Evolutionary conservation across 2,797 vertebrate species (phyloP).

Genomic region (Xiphophorus birchmanni): DNA sequence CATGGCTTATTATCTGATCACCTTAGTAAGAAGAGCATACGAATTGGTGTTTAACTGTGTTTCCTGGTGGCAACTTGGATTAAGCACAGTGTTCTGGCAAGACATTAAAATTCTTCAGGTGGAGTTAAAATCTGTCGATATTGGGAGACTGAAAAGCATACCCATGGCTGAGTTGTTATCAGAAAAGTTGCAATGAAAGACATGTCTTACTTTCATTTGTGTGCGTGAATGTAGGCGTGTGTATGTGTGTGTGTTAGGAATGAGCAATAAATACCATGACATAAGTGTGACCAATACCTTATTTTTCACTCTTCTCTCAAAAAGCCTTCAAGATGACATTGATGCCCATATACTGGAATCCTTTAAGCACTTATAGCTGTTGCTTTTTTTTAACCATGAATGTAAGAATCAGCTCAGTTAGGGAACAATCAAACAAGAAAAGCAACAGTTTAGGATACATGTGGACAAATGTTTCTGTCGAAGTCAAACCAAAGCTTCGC

Average conservation of each 20-base stretch:
- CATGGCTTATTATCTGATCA: conserved; percentile 53
- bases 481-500: conserved; percentile 79
- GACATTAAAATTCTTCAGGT: conserved; percentile 42
- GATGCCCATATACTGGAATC: conserved; percentile 26
- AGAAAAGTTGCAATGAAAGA: conserved; percentile 49
- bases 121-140: conserved; percentile 31
- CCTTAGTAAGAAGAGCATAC: conserved; percentile 34
- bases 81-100: conserved; percentile 54
- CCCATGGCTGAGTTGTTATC: conserved; percentile 42
- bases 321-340: conserved; percentile 51
- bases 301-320: conserved; percentile 43
- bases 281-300: conserved; percentile 61
- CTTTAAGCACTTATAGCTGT: conserved; percentile 49
- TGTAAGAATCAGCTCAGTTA: conserved; percentile 76
- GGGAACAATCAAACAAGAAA: conserved; percentile 63
- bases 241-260: conserved; percentile 75
- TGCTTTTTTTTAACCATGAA: conserved; percentile 68
- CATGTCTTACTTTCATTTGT: conserved; percentile 48
- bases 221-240: conserved; percentile 38
- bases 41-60: conserved; percentile 14
- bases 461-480: conserved; percentile 39
- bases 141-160: conserved; percentile 29
- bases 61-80: conserved; percentile 19
- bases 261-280: conserved; percentile 82
- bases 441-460: conserved; percentile 26